Percentiles rank a stretch among this genome's conserved stretches.
phyloP scores from a whole-genome alignment of 2,888 invertebrate species.

The Empis livida region DNA sequence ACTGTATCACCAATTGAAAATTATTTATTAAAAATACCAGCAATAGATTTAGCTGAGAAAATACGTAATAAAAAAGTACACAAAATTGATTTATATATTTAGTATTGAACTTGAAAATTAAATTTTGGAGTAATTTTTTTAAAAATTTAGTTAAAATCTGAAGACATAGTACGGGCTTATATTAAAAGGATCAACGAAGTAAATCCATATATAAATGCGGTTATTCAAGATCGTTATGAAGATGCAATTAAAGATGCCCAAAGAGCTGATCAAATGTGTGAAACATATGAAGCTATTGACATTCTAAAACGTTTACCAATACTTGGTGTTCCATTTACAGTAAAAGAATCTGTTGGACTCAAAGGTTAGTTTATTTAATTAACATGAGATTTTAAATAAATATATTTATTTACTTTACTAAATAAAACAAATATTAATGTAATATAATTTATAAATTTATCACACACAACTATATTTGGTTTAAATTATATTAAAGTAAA shows the following conservation, averaged over 20 bases:
- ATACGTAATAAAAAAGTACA: constrained; percentile 60
- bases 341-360: constrained; percentile 66
- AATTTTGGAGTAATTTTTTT: background rate
- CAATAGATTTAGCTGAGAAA: constrained; percentile 47
- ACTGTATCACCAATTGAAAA: constrained; percentile 13
- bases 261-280: constrained; percentile 39
- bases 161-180: constrained; percentile 45
- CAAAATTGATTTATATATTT: background rate
- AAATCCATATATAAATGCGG: constrained; percentile 53
- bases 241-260: constrained; percentile 51
- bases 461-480: too few relatives aligned
- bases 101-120: too few relatives aligned
- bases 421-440: too few relatives aligned
- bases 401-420: too few relatives aligned
- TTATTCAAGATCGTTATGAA: constrained; percentile 51
- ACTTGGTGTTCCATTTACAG: constrained; percentile 68
- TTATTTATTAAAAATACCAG: constrained; percentile 24
- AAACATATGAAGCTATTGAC: constrained; percentile 20
- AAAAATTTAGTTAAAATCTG: constrained; percentile 42
- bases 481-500: too few relatives aligned
- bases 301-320: constrained; percentile 47
- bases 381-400: background rate
- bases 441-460: too few relatives aligned
- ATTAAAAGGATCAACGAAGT: constrained; percentile 51
- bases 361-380: constrained; percentile 41